Evolutionary conservation across 2,888 invertebrate species (phyloP).

Genomic region (Leptinotarsa rubiginosa): DNA sequence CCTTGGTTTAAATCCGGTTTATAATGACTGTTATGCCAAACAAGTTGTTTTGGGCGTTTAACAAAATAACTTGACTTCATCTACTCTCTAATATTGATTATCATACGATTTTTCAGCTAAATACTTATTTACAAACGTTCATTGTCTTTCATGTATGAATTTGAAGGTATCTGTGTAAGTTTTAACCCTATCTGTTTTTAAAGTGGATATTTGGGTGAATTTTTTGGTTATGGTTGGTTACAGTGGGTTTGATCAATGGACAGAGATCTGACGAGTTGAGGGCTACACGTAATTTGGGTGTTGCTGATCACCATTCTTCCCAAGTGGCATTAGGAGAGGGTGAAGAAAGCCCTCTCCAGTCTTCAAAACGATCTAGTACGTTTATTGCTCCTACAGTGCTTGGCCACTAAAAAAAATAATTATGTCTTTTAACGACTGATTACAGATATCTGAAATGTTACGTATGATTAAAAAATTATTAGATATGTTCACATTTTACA

Average conservation of each 20-base stretch:
- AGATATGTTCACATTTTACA: too few relatives aligned
- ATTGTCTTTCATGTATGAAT: neutral
- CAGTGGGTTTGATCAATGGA: conserved; percentile 61
- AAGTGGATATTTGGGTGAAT: conserved; percentile 19
- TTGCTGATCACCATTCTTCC: conserved; percentile 66
- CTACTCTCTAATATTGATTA: too few relatives aligned
- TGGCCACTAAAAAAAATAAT: conserved; percentile 15
- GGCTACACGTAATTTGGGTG: conserved; percentile 68
- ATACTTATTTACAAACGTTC: too few relatives aligned
- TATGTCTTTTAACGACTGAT: too few relatives aligned
- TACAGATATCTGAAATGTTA: too few relatives aligned
- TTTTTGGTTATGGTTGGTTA: conserved; percentile 53
- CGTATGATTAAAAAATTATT: too few relatives aligned
- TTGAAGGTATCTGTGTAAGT: conserved; percentile 20
- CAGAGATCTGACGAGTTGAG: conserved; percentile 61
- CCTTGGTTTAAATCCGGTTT: neutral
- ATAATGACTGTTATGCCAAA: too few relatives aligned
- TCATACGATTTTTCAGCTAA: too few relatives aligned
- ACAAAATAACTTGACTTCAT: too few relatives aligned
- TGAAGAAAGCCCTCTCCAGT: conserved; percentile 87
- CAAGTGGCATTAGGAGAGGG: conserved; percentile 73
- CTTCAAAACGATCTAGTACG: conserved; percentile 88
- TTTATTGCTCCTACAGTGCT: conserved; percentile 54
- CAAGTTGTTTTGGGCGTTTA: too few relatives aligned
- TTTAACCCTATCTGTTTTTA: neutral